Conservation (phyloP, 2,888 invertebrate species). For the Ormyrus labotus region DNA sequence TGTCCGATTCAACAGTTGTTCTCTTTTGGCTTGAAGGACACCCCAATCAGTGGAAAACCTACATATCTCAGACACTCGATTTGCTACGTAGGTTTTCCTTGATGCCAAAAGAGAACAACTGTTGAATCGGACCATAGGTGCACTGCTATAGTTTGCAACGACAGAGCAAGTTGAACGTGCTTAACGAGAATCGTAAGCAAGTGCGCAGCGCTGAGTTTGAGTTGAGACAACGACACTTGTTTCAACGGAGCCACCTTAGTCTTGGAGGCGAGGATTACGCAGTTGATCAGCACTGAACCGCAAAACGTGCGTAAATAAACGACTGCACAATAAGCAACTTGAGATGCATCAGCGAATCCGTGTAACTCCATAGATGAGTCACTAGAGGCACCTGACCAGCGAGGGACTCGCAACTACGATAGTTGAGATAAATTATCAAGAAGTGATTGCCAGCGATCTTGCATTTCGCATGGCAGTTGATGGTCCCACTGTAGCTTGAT, state of each 20-base stretch:
- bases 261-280: not conserved
- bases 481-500: not conserved
- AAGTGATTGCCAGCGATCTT: not conserved
- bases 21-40: not conserved
- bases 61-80: not conserved
- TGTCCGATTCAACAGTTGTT: not conserved
- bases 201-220: not conserved
- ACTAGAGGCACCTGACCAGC: not conserved
- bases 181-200: not conserved
- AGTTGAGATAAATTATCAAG: not conserved
- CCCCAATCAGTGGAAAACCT: not conserved
- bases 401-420: not conserved
- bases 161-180: not conserved
- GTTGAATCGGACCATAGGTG: conserved; percentile 3
- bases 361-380: not conserved
- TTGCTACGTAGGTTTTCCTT: not conserved
- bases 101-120: not conserved
- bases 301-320: not conserved
- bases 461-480: not conserved
- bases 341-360: conserved; percentile 2
- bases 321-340: not conserved
- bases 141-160: not conserved
- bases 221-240: not conserved
- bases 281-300: not conserved
- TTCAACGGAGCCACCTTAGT: conserved; percentile 4